Evolutionary conservation across 2,888 invertebrate genomes (phyloP).

Genomic region (Protophormia terraenovae): DNA sequence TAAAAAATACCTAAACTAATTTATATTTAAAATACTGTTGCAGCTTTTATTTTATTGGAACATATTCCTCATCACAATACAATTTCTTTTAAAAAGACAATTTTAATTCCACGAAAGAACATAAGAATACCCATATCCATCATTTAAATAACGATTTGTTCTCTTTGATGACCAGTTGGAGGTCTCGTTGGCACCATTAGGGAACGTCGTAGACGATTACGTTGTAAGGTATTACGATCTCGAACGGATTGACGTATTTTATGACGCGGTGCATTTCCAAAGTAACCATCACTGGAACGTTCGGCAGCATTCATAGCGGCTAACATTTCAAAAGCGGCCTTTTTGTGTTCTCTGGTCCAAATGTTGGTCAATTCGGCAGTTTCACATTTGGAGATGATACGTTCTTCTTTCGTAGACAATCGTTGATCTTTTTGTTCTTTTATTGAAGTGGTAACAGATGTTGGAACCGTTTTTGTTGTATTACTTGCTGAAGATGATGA

Average conservation of each 20-base stretch:
- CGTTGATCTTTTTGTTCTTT: conserved; percentile 9
- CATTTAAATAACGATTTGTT: conserved; percentile 73
- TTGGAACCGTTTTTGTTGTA: conserved; percentile 20
- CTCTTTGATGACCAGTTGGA: conserved; percentile 60
- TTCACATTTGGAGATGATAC: conserved; percentile 67
- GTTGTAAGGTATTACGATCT: conserved; percentile 75
- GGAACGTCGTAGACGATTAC: conserved; percentile 75
- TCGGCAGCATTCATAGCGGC: conserved; percentile 79
- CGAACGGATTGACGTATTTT: conserved; percentile 76
- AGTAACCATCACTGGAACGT: neutral
- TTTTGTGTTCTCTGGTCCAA: conserved; percentile 80
- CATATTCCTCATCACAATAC: conserved; percentile 59
- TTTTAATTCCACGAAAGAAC: conserved; percentile 47
- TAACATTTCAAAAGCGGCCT: conserved; percentile 79
- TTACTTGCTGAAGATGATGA: conserved; percentile 19
- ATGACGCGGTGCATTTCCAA: conserved; percentile 68
- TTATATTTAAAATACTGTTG: conserved; percentile 16
- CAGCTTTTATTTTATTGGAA: conserved; percentile 20
- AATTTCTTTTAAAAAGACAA: neutral
- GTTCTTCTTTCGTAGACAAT: conserved; percentile 10
- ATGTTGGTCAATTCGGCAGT: conserved; percentile 72
- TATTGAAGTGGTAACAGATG: neutral
- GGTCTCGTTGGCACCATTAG: conserved; percentile 66
- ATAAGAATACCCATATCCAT: neutral
- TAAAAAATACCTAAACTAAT: neutral